phyloP scores from a whole-genome alignment of 2,797 vertebrate genomes.

The Anisognathus igniventris region DNA sequence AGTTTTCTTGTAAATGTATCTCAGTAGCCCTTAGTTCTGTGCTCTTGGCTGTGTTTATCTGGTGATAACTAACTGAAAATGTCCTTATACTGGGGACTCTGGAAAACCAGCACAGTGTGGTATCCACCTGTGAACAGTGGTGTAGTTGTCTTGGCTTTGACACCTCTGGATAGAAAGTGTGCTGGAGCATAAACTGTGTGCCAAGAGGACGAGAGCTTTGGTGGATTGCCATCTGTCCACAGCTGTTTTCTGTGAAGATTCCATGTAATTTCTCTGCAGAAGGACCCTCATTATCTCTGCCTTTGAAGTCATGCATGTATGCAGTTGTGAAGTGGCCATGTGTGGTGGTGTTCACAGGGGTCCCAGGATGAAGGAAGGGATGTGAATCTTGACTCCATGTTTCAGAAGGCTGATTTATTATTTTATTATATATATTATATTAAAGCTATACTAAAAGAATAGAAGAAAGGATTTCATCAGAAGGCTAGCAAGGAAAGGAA shows the following conservation, averaged over 20 bases:
- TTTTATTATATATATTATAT: too few species aligned
- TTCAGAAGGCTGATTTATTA: too few species aligned
- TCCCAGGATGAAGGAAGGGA: too few species aligned
- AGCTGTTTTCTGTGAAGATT: not conserved
- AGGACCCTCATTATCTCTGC: not conserved
- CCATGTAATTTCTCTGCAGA: not conserved
- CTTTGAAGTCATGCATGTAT: fast-evolving
- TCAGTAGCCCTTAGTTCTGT: not conserved
- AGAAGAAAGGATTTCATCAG: too few species aligned
- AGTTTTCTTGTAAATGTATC: not conserved
- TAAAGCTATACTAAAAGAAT: too few species aligned
- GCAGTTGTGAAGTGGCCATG: not conserved
- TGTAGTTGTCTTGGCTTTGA: not conserved
- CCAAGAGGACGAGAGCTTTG: not conserved
- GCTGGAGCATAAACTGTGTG: not conserved
- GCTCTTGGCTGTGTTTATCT: not conserved
- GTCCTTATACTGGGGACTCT: not conserved
- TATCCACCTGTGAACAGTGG: not conserved
- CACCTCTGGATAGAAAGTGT: not conserved
- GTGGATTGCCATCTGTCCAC: not conserved
- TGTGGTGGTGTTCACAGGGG: too few species aligned
- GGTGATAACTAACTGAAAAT: not conserved
- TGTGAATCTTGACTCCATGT: too few species aligned
- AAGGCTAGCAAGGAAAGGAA: too few species aligned
- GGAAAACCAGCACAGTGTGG: not conserved